Evolutionary conservation across 2,113 vertebrate genomes (phyloP).

Genomic region (Turnix velox): DNA sequence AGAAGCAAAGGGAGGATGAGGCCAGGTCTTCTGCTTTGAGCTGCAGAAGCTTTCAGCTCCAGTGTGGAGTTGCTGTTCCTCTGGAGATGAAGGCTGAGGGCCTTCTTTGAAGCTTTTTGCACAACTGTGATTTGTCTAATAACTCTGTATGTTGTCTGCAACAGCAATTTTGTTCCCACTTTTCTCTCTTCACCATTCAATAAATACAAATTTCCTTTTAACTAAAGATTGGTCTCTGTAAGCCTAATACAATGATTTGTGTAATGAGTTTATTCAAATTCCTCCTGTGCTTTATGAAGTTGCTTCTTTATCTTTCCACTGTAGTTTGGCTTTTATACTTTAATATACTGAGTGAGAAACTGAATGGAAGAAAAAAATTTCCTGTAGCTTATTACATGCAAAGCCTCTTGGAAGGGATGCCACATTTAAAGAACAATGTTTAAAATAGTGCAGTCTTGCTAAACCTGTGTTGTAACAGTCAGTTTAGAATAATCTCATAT

Average conservation of each 20-base stretch:
- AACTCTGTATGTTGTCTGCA: not conserved
- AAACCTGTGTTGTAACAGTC: not conserved
- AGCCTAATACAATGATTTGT: not conserved
- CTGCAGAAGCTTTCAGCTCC: not conserved
- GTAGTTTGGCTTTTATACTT: not conserved
- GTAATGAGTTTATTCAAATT: conserved; percentile 35
- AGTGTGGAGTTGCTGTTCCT: not conserved
- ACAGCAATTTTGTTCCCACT: not conserved
- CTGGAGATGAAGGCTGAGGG: not conserved
- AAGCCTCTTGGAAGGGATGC: not conserved
- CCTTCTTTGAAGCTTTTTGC: not conserved
- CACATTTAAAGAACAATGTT: not conserved
- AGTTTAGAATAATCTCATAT: not conserved
- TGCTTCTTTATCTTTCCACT: conserved; percentile 2
- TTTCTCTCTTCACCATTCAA: not conserved
- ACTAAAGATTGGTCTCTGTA: not conserved
- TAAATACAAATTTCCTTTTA: conserved; percentile 8
- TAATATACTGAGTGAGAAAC: not conserved
- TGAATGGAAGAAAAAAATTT: not conserved
- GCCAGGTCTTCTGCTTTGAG: not conserved
- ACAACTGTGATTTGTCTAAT: not conserved
- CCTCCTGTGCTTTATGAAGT: not conserved
- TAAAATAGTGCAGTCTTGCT: not conserved
- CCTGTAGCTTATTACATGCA: not conserved
- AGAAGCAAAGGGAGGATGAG: not conserved